Evolutionary conservation across 2,888 invertebrate genomes (phyloP).

Genomic region (Diploptera punctata): DNA sequence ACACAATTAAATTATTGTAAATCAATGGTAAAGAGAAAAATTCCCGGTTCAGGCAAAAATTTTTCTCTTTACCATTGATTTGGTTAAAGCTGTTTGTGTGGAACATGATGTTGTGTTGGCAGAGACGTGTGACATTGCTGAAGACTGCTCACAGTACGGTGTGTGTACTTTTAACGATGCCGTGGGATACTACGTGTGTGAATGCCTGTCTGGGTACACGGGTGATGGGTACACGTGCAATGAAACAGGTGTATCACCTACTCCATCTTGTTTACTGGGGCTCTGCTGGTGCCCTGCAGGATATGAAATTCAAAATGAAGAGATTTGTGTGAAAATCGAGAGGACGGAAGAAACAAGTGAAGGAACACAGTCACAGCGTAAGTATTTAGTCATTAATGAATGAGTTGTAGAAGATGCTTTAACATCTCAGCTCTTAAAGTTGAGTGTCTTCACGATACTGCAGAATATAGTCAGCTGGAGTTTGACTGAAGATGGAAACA

Average conservation of each 20-base stretch:
- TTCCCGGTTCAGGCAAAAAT: no score
- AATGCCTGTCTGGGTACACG: conserved; percentile 78
- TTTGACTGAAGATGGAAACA: no score
- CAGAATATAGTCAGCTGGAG: no score
- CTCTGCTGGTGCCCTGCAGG: conserved; percentile 67
- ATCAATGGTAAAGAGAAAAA: no score
- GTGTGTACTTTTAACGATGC: conserved; percentile 54
- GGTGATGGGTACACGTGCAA: conserved; percentile 69
- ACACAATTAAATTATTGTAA: no score
- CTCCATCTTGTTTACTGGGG: conserved; percentile 59
- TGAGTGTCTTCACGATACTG: no score
- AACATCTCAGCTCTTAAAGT: no score
- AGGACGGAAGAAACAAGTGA: neutral
- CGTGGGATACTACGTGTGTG: conserved; percentile 55
- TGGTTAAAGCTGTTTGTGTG: no score
- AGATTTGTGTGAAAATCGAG: conserved; percentile 16
- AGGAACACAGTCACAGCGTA: conserved; percentile 4
- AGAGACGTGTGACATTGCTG: conserved; percentile 60
- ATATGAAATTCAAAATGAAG: conserved; percentile 57
- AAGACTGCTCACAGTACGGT: conserved; percentile 65
- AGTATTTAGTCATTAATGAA: no score
- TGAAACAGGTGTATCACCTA: conserved; percentile 50
- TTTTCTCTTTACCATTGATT: no score
- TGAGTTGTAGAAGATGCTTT: no score
- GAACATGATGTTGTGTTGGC: conserved; percentile 37